Conservation (phyloP, 2,888 invertebrate species). For the Itoplectis maculator region DNA sequence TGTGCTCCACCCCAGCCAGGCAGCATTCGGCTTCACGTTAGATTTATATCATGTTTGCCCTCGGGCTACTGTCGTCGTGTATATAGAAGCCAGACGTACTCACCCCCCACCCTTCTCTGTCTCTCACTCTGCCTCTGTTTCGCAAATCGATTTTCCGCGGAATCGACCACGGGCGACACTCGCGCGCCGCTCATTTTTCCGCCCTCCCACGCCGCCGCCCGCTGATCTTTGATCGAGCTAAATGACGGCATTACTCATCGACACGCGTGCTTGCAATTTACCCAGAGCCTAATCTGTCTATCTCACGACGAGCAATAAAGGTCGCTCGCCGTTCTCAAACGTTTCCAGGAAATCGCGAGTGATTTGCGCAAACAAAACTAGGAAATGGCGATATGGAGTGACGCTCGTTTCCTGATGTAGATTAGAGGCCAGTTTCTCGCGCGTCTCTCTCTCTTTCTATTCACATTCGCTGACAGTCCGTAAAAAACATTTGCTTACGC, state of each 20-base stretch:
- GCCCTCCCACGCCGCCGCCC: neutral
- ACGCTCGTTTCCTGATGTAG: conserved; percentile 2
- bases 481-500: neutral
- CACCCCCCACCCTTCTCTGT: neutral
- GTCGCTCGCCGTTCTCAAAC: conserved; percentile 17
- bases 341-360: conserved; percentile 26
- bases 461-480: neutral
- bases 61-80: conserved; percentile 41
- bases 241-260: conserved; percentile 47
- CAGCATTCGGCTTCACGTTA: conserved; percentile 42
- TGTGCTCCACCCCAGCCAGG: conserved; percentile 18
- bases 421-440: neutral
- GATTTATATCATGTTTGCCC: conserved; percentile 60
- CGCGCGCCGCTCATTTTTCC: conserved; percentile 2
- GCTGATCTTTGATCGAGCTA: conserved; percentile 52
- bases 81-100: conserved; percentile 23
- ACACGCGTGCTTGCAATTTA: conserved; percentile 29
- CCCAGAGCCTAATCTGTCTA: conserved; percentile 4
- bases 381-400: conserved; percentile 8
- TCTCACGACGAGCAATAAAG: conserved; percentile 13
- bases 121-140: neutral
- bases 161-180: conserved; percentile 31
- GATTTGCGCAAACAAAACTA: neutral
- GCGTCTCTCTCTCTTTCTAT: neutral
- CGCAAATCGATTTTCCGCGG: conserved; percentile 52